Base-by-base conservation (phyloP, 2,797 vertebrate species). In the Poecilia wingei region DNA sequence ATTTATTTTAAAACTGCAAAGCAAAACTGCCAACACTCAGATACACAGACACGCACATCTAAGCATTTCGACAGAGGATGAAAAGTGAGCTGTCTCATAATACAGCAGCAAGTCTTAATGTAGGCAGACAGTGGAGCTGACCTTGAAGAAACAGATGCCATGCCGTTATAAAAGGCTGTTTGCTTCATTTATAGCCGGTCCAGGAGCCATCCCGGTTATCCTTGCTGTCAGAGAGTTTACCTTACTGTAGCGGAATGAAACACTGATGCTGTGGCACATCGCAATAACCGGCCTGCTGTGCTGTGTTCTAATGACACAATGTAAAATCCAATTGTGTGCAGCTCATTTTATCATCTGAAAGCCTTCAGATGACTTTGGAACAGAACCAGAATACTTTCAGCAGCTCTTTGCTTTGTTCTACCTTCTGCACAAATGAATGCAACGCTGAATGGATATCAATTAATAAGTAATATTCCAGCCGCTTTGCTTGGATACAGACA, bases 401-500 rank as follows among this genome's bases (percentile, higher is more conserved):
- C 79, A 90, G 84, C 84, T 77, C 83, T 79, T 76, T 84, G 86
- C 79, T 90, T 90, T 90, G 83, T 93, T 90, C 91, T 93, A 89
- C 84, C 87, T 90, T 87, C 79, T 77, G 80, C 81, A 84, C 81
- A 90, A 91, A 90, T 91, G 51, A 92, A 87, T 87, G 89, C 86
- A 90, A 93, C 86, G 91, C 92, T 94, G 90, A 95, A 87, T 92
- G 88, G 88, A 94, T 95, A 95, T 95, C 94, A 95, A 92, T 95
- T 95, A 95, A 95, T 95, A 93, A 94, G 85, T 94, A 83, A 93
- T 92, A 95, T 94, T 94, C 92, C 82, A 80, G 87, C 85, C 81
- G 93, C 86, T 94, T 90, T 95, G 95, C 86, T 96, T 95, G 92
- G 93, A 94, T 95, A 95, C 94, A 95, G 93, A 89, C 92, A 95